phyloP scores from a whole-genome alignment of 2,888 invertebrate genomes.

The Apotomis betuletana region DNA sequence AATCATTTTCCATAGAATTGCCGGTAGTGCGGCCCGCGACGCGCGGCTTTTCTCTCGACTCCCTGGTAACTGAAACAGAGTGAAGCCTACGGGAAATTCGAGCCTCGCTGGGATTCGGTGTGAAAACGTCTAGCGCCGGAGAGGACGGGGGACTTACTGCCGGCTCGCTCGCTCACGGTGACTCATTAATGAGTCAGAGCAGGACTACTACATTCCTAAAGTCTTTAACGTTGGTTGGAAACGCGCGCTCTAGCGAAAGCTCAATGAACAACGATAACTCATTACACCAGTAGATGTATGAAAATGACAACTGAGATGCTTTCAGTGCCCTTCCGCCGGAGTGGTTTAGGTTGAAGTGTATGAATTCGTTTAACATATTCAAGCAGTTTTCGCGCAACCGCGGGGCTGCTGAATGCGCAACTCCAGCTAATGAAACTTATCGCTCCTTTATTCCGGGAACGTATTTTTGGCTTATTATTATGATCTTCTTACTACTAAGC shows the following conservation, averaged over 20 bases:
- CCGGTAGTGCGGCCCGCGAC: conserved; percentile 49
- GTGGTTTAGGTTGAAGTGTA: conserved; percentile 42
- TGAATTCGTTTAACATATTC: conserved; percentile 34
- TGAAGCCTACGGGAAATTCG: conserved; percentile 79
- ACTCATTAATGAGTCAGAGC: conserved; percentile 67
- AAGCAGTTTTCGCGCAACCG: conserved; percentile 1
- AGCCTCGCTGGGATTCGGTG: conserved; percentile 75
- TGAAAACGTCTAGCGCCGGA: conserved; percentile 59
- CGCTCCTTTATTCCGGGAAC: conserved; percentile 7
- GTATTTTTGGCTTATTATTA: conserved; percentile 21
- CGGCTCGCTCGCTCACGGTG: conserved; percentile 59
- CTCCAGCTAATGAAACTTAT: conserved; percentile 18
- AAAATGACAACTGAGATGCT: conserved; percentile 64
- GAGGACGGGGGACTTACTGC: conserved; percentile 49
- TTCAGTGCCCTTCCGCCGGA: conserved; percentile 48
- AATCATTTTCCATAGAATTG: conserved; percentile 70
- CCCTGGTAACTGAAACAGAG: conserved; percentile 63
- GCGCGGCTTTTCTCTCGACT: conserved; percentile 55
- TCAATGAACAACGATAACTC: conserved; percentile 76
- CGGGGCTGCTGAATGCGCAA: conserved; percentile 13
- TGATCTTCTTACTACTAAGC: conserved; percentile 11
- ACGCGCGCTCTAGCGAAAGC: conserved; percentile 66
- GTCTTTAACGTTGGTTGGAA: conserved; percentile 57
- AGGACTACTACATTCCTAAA: conserved; percentile 49
- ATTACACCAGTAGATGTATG: conserved; percentile 52